A percentile compares a stretch with the other conserved stretches of the same genome.
phyloP scores from a whole-genome alignment of 2,113 vertebrate genomes.

The Rhineura floridana region DNA sequence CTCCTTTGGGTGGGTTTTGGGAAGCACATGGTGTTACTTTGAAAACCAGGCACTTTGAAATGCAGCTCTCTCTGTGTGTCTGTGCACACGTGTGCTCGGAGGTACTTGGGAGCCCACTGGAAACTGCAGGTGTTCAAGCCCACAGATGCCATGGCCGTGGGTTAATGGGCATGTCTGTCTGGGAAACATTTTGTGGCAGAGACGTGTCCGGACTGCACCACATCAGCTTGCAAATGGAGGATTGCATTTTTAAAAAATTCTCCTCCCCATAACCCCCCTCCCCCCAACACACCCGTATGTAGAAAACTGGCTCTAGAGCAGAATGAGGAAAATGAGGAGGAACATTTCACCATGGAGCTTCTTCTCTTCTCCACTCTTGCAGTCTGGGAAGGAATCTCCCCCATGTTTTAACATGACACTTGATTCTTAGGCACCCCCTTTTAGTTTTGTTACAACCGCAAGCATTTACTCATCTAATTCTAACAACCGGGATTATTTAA shows the following conservation, averaged over 20 bases:
- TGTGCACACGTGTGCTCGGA: neutral
- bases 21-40: neutral
- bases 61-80: neutral
- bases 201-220: neutral
- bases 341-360: neutral
- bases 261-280: no score
- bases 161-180: neutral
- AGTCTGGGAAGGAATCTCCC: neutral
- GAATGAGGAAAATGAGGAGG: neutral
- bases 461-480: neutral
- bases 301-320: neutral
- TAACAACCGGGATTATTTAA: neutral
- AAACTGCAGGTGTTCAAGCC: neutral
- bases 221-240: neutral
- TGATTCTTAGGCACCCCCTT: neutral
- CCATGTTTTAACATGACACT: no score
- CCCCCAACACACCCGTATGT: neutral
- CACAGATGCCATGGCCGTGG: neutral
- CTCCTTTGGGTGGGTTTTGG: neutral
- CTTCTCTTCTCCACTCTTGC: neutral
- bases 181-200: neutral
- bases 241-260: neutral
- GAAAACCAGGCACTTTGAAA: neutral
- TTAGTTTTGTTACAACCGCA: no score
- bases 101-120: neutral